Conservation (phyloP, 2,888 invertebrate species). For the Pseudoips prasinana region DNA sequence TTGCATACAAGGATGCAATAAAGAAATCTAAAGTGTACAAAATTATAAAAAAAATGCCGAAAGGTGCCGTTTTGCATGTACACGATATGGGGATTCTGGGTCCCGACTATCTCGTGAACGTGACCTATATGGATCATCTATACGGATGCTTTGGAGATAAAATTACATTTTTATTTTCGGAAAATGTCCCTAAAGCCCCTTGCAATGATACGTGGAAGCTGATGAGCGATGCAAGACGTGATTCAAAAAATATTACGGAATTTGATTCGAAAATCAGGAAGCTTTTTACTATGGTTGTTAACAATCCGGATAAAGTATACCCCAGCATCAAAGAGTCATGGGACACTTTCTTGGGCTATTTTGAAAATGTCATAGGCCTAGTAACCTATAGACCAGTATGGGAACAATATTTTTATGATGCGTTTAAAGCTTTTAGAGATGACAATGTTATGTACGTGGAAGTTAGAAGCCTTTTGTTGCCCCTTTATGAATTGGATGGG, state of each 20-base stretch:
- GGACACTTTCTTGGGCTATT: conserved; percentile 80
- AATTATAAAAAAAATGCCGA: conserved; percentile 86
- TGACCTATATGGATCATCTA: conserved; percentile 84
- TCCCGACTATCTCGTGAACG: conserved; percentile 82
- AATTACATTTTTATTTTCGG: conserved; percentile 48
- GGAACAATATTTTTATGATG: conserved; percentile 85
- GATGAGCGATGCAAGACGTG: conserved; percentile 64
- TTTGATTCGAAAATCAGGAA: conserved; percentile 79
- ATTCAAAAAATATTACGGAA: conserved; percentile 52
- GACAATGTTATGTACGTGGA: conserved; percentile 88
- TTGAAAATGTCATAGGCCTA: conserved; percentile 75
- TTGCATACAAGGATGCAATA: conserved; percentile 82
- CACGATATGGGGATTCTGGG: conserved; percentile 86
- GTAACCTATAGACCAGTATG: conserved; percentile 84
- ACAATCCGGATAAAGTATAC: conserved; percentile 69
- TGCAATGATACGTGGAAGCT: conserved; percentile 68
- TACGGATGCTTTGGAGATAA: conserved; percentile 71
- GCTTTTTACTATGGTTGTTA: conserved; percentile 79
- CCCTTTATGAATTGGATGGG: conserved; percentile 86
- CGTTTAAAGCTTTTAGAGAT: conserved; percentile 81
- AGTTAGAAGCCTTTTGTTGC: conserved; percentile 83
- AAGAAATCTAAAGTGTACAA: conserved; percentile 84
- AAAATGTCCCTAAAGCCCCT: conserved; percentile 34
- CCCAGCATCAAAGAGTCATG: conserved; percentile 81
- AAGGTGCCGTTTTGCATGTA: conserved; percentile 87